Conservation (phyloP, 1,140 invertebrate genomes). For the Drosophila takahashii region DNA sequence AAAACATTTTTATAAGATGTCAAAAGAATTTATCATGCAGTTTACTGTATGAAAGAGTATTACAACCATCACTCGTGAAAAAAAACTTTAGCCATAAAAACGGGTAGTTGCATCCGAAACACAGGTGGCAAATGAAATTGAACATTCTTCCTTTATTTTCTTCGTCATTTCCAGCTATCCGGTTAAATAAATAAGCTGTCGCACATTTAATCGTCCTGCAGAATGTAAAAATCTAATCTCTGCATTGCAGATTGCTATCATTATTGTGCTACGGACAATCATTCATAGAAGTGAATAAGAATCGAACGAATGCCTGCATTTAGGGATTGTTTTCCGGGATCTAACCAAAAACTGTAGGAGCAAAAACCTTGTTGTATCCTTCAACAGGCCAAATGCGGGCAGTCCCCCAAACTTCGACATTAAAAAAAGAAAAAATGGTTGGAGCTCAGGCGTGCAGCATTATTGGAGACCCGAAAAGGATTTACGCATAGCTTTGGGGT, state of each 20-base stretch:
- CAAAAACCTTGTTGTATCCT: neutral
- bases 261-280: neutral
- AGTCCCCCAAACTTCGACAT: too few relatives aligned
- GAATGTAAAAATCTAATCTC: neutral
- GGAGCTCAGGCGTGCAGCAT: conserved; percentile 27
- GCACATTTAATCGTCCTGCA: conserved; percentile 5
- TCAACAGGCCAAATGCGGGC: conserved; percentile 16
- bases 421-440: conserved; percentile 22
- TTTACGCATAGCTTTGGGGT: conserved; percentile 71
- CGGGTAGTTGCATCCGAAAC: conserved; percentile 41
- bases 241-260: conserved; percentile 3
- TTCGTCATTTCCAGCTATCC: neutral
- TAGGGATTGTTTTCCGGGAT: neutral
- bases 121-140: conserved; percentile 66
- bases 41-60: neutral
- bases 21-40: too few relatives aligned
- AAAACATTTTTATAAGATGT: too few relatives aligned
- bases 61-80: neutral
- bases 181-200: conserved; percentile 11
- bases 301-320: conserved; percentile 2
- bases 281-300: neutral
- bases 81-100: conserved; percentile 48
- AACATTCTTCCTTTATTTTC: conserved; percentile 48
- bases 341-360: conserved; percentile 1
- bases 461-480: conserved; percentile 61